Conservation (phyloP, 2,888 invertebrate species). For the Glaucopsyche alexis region DNA sequence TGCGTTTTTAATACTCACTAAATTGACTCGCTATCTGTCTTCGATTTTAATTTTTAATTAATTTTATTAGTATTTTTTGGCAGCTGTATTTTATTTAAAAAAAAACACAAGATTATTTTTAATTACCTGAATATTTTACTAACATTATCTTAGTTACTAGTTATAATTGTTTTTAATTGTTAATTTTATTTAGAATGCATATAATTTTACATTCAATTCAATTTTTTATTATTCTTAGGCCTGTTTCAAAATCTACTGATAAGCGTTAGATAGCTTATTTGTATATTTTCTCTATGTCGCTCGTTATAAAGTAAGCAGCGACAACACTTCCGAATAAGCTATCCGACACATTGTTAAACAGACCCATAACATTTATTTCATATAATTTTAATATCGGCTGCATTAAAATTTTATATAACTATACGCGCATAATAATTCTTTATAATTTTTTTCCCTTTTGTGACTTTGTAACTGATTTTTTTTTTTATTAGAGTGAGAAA, state of each 20-base stretch:
- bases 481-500: background rate
- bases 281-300: too few species aligned
- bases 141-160: constrained; percentile 3
- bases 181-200: constrained; percentile 12
- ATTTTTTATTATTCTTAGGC: background rate
- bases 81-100: background rate
- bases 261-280: too few species aligned
- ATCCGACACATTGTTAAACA: too few species aligned
- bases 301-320: too few species aligned
- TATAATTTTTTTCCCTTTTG: background rate
- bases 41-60: background rate
- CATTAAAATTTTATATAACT: background rate
- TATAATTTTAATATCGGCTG: background rate
- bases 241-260: too few species aligned
- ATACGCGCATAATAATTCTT: background rate
- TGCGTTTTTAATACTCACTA: background rate
- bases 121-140: background rate
- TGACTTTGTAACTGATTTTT: background rate
- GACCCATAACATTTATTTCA: background rate
- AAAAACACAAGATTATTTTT: background rate
- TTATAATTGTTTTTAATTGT: constrained; percentile 12
- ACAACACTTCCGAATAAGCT: too few species aligned
- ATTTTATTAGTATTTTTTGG: constrained; percentile 13
- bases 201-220: background rate
- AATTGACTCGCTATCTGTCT: background rate